Evolutionary conservation across 2,113 vertebrate species (phyloP), one percentile per base, ranked within the genome.

Genomic region (Lanius ludovicianus): DNA sequence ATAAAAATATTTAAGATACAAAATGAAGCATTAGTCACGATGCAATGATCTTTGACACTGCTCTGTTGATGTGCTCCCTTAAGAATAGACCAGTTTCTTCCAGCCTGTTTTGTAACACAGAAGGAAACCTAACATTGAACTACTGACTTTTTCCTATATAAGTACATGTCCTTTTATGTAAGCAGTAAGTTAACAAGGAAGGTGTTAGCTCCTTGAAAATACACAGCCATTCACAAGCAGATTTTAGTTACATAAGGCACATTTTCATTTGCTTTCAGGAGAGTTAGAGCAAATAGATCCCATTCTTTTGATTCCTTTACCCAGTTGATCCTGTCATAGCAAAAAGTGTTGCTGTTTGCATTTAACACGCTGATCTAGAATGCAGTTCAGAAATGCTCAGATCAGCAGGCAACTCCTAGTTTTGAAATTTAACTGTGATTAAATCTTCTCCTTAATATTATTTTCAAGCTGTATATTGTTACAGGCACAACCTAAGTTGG

Each of bases 361-460:
- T 96, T 86, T 62, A 65, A 70, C 89, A 84, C 17, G 16, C 39
- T 87, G 50, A 46, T 85, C 44, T 37, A 91, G 31, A 62, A 39
- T 37, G 22, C 19, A 30, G 28, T 52, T 77, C 52, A 68, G 44
- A 86, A 96, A 71, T 52, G 75, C 31, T 90, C 21, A 52, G 71
- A 76, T 76, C 94, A 56, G 30, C 39, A 56, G 53, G 53, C 76
- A 81, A 33, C 39, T 44, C 81, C 35, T 42, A 23, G 47, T 85
- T 97, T 93, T 87, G 68, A 92, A 94, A 95, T 91, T 84, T 92
- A 94, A 56, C 84, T 89, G 44, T 80, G 37, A 89, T 30, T 73
- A 75, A 56, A 70, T 82, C 55, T 84, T n/a, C 67, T 89, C 76
- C 82, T 87, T 75, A 68, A 39, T 73, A 60, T 81, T 57, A 84